These are phyloP conservation scores for Gallinago nigripennis DNA, from an alignment of 2,797 vertebrate species.

Conservation along the genomic window DNA sequence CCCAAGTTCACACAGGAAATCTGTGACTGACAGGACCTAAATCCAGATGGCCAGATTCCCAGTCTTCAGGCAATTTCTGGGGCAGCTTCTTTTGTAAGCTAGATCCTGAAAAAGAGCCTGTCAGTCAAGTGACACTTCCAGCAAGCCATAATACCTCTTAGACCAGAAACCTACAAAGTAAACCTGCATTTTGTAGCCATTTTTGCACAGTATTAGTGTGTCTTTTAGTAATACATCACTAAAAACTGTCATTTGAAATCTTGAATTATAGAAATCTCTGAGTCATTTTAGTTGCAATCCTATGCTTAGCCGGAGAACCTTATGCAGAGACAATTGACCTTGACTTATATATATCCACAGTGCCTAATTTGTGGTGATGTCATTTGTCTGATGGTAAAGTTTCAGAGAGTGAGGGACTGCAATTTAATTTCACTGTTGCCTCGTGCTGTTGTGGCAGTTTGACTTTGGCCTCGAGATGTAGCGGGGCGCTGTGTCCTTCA, in stretches of 20 bases:
- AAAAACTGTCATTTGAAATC: slow-evolving; percentile 19
- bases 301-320: background rate
- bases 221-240: background rate
- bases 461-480: background rate
- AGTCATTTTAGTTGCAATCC: background rate
- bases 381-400: background rate
- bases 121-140: background rate
- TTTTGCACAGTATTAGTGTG: background rate
- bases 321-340: background rate
- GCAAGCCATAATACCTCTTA: background rate
- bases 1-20: background rate
- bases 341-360: background rate
- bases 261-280: background rate
- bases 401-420: background rate
- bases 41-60: background rate
- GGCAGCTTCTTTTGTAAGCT: background rate
- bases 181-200: background rate
- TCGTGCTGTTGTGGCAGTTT: background rate
- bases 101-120: background rate
- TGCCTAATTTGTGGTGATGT: background rate
- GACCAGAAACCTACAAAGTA: background rate
- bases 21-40: background rate
- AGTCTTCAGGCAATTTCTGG: background rate
- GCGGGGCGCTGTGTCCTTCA: background rate
- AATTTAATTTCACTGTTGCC: background rate